Percentiles rank a stretch among this genome's conserved stretches.
Conservation (phyloP, 2,797 vertebrate species). For the Phalloptychus januarius region DNA sequence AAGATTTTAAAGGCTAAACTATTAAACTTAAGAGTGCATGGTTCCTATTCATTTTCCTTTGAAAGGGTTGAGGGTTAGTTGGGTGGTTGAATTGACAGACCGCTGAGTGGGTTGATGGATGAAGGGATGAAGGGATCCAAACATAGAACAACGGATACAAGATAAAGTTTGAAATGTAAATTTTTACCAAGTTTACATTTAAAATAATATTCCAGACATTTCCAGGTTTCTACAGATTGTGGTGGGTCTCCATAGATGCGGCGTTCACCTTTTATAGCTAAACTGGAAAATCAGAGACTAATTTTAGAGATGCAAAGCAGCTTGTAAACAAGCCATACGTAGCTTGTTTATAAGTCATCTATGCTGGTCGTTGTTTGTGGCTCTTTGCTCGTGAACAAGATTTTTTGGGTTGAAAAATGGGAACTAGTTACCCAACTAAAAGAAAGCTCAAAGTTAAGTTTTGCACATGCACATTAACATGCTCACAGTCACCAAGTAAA, state of each 20-base stretch:
- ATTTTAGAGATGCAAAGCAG: not conserved
- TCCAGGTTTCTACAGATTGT: not conserved
- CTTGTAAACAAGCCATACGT: not conserved
- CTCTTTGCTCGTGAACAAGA: not conserved
- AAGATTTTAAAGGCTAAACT: not conserved
- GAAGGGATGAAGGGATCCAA: not conserved
- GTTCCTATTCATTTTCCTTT: not conserved
- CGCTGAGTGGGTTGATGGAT: not conserved
- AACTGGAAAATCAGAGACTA: not conserved
- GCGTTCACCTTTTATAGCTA: not conserved
- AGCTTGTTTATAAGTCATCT: not conserved
- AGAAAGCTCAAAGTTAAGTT: not conserved
- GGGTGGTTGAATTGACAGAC: not conserved
- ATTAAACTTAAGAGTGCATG: not conserved
- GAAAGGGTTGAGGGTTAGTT: not conserved
- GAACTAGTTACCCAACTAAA: not conserved
- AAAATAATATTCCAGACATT: not conserved
- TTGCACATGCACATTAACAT: slow-evolving; percentile 8
- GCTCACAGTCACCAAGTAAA: slow-evolving; percentile 12
- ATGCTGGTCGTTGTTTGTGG: not conserved
- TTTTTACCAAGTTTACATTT: no score
- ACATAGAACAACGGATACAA: not conserved
- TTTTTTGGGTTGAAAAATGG: not conserved
- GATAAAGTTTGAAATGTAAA: not conserved
- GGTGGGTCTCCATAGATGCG: not conserved